A percentile compares a stretch with the other conserved stretches of the same genome.
These are phyloP conservation scores for Xyrauchen texanus DNA, from an alignment of 2,113 vertebrate genomes.

Conservation along the genomic window DNA sequence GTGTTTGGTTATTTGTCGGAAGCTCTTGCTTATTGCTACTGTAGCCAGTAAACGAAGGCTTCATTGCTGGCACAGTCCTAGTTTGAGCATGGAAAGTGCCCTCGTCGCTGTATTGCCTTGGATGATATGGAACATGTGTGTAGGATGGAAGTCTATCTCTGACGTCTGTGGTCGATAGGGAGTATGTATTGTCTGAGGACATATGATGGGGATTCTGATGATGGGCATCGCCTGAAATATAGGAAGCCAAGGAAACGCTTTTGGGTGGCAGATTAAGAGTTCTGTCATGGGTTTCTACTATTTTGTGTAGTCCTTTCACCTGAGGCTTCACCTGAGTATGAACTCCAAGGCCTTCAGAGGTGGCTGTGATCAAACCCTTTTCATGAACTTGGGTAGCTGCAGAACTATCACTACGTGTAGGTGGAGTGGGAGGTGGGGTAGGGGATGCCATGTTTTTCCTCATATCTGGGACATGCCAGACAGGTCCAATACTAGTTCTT, in stretches of 20 bases:
- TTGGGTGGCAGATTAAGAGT: conserved; percentile 60
- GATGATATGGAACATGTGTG: conserved; percentile 67
- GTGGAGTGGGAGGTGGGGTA: conserved; percentile 83
- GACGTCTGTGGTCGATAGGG: conserved; percentile 79
- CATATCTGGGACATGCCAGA: conserved; percentile 92
- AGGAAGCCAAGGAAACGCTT: conserved; percentile 47
- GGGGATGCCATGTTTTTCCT: conserved; percentile 76
- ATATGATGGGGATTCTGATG: conserved; percentile 51
- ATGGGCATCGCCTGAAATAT: conserved; percentile 61
- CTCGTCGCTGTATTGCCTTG: conserved; percentile 81
- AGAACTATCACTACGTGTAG: conserved; percentile 91
- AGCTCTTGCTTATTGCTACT: conserved; percentile 74
- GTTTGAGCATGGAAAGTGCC: conserved; percentile 74
- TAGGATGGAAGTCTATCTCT: conserved; percentile 67
- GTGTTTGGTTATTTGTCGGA: conserved; percentile 60
- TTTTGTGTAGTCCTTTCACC: conserved; percentile 60
- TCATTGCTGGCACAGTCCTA: conserved; percentile 59
- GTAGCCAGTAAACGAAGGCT: conserved; percentile 67
- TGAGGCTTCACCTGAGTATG: conserved; percentile 64
- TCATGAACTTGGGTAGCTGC: conserved; percentile 87
- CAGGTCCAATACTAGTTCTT: conserved; percentile 80
- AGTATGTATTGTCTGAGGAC: conserved; percentile 72
- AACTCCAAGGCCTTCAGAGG: conserved; percentile 67
- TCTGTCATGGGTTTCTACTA: conserved; percentile 64
- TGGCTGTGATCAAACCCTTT: conserved; percentile 68